Conservation (phyloP, 2,797 vertebrate species). For the Mus minutoides region DNA sequence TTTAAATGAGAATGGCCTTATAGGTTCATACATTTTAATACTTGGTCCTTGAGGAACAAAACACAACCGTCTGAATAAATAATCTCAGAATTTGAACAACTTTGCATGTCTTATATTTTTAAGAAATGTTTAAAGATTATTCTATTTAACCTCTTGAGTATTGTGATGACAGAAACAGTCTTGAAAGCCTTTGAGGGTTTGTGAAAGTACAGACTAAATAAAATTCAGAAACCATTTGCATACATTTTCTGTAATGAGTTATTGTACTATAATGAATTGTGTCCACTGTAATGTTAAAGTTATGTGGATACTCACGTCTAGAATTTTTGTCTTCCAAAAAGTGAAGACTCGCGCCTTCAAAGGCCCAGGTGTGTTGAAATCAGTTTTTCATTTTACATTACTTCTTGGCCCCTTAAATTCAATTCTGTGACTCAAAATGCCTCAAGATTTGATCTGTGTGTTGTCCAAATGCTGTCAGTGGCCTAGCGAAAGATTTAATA, state of each 20-base stretch:
- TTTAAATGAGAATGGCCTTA: neutral
- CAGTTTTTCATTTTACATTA: slow-evolving; percentile 63
- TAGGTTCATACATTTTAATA: neutral
- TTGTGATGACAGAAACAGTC: slow-evolving; percentile 24
- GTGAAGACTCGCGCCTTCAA: slow-evolving; percentile 8
- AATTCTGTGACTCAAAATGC: slow-evolving; percentile 64
- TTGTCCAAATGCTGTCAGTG: slow-evolving; percentile 72
- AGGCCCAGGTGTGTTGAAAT: slow-evolving; percentile 55
- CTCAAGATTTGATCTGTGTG: slow-evolving; percentile 72
- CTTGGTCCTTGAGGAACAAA: neutral
- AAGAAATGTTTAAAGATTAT: neutral
- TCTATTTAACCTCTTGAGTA: slow-evolving; percentile 25
- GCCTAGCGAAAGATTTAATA: slow-evolving; percentile 76
- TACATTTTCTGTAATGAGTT: slow-evolving; percentile 50
- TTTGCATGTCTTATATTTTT: neutral
- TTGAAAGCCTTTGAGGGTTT: slow-evolving; percentile 52
- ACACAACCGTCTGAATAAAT: neutral
- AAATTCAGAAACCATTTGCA: slow-evolving; percentile 50
- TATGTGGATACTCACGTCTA: slow-evolving; percentile 48
- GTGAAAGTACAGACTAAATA: slow-evolving; percentile 60
- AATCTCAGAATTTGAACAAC: neutral
- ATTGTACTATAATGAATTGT: slow-evolving; percentile 18
- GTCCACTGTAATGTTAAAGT: neutral
- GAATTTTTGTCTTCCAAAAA: slow-evolving; percentile 32
- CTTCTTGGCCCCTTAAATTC: slow-evolving; percentile 65